Evolutionary conservation across 2,888 invertebrate species (phyloP), one percentile per base, ranked within the genome.

Genomic region (Boloria selene): DNA sequence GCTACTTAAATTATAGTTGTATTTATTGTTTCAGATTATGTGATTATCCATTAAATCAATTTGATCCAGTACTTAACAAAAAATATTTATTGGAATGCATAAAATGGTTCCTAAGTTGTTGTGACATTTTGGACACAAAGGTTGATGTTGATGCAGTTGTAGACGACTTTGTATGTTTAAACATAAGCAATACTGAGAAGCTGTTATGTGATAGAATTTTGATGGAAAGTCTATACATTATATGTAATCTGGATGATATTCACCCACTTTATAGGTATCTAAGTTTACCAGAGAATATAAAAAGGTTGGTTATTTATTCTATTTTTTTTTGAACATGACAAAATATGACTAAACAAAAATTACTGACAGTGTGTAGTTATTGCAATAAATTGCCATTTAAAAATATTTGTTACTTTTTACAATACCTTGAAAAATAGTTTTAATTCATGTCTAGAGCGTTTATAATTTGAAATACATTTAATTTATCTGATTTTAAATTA

Each of bases 51-150:
- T 70, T 93, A 4, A 84, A 85, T 38, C 90, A 93, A 64, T 97
- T 93, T 83, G 95, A 96, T 80, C 93, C 95, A 38, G 93, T 94
- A 56, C 93, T 97, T 5, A 96, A 97, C 76, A 91, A 90, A 69
- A 94, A 94, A 70, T 95, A 96, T 79, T 83, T 96, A 59, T 86
- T 94, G 68, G 96, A 97, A 84, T 96, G 96, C 78, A 83, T 96
- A 5, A 95, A 95, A 78, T 93, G 93, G 77, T 89, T 95, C 64
- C 83, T 96, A 0, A 85, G 85, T 59, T 87, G 94, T 50, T 95
- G 94, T 77, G 94, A 95, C 77, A 80, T 55, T n/a, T 54, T 84
- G 2, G 72, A 79, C 51, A 22, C 6, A 22, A n/a, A 26, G 7
- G 18, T 59, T 18, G 65, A 70, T 31, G 55, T 65, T 13, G 50